Evolutionary conservation across 2,797 vertebrate genomes (phyloP), one percentile per base, ranked within the genome.

Genomic region (Microctenopoma lineatum): DNA sequence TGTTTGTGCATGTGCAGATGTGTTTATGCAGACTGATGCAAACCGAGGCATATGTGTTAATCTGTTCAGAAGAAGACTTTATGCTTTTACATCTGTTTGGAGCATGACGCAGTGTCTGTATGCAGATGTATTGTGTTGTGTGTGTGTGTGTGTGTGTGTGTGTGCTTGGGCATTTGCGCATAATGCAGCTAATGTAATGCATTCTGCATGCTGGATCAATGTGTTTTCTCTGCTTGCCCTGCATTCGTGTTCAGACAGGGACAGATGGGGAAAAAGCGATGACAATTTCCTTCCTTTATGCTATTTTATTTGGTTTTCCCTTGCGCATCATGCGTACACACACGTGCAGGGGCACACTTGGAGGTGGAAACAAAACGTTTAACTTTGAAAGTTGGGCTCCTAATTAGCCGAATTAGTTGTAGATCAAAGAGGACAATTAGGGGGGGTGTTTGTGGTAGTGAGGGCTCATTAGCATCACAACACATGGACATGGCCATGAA

Each of bases 391-490:
- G 87, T 87, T 89, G 80, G 84, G 66, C 85, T 83, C 59, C 89
- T 94, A 94, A 94, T 94, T 95, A 95, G 94, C 82, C 88, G 93
- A 94, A 95, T 96, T 95, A 95, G 94, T 87, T 77, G 44, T 89
- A 93, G 95, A 98, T 96, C 94, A 98, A 96, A 97, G 94, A 94
- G 92, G 94, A 95, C 96, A 96, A 96, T 96, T 96, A 96, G 94
- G 89, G 92, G 58, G 8, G 90, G 72, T 78, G 81, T 87, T 94
- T 91, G 89, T 86, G 11, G 94, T 92, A 93, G 90, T 86, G 93
- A 94, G 94, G 94, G 84, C 89, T 96, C 95, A 96, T 98, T 96
- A 96, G 93, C 94, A 95, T 94, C 94, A 94, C 94, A 93, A 89
- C 94, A 94, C 96, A 95, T 93, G 94, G 84, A 87, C 87, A 79